A percentile compares a stretch with the other conserved stretches of the same genome.
Evolutionary conservation across 1,140 invertebrate species (phyloP).

Genomic region (Atta texana): DNA sequence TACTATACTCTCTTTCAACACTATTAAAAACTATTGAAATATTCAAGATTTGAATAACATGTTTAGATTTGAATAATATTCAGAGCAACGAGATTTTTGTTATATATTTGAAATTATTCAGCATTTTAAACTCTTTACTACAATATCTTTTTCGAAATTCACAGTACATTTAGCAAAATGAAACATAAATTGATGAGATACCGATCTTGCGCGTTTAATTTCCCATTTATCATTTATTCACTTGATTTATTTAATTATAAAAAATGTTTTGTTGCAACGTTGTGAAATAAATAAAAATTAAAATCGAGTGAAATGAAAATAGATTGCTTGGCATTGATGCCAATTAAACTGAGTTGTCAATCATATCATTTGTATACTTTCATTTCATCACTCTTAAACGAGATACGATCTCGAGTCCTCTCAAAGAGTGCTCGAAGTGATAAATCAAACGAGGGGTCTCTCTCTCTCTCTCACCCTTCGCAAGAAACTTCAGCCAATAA

Average conservation of each 20-base stretch:
- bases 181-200: not conserved
- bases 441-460: slow-evolving; percentile 38
- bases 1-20: not conserved
- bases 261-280: not conserved
- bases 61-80: not conserved
- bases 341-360: slow-evolving; percentile 39
- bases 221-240: not conserved
- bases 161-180: not conserved
- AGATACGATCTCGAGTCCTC: slow-evolving; percentile 24
- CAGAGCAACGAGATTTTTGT: not conserved
- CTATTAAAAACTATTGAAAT: not conserved
- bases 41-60: not conserved
- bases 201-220: not conserved
- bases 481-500: not conserved
- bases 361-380: slow-evolving; percentile 31
- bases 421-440: slow-evolving; percentile 8
- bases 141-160: not conserved
- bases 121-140: not conserved
- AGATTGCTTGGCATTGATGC: not conserved
- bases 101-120: not conserved
- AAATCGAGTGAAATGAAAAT: not conserved
- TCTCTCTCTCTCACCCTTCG: slow-evolving; percentile 15
- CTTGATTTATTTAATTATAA: slow-evolving; percentile 5
- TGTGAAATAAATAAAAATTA: slow-evolving; percentile 1
- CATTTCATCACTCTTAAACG: slow-evolving; percentile 25